Evolutionary conservation across 2,797 vertebrate genomes (phyloP).

Genomic region (Tiaroga cobitis): DNA sequence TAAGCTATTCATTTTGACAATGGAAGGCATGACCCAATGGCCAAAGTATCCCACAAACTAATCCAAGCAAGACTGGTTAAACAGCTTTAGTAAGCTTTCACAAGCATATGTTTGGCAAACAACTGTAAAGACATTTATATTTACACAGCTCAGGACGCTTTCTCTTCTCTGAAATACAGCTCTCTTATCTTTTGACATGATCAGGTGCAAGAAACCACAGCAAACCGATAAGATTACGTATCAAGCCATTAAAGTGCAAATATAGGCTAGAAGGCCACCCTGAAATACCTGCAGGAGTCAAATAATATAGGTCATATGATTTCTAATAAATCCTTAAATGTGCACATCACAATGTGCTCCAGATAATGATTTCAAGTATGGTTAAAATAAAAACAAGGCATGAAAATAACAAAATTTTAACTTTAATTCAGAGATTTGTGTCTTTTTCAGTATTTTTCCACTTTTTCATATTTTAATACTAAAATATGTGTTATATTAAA

Average conservation of each 20-base stretch:
- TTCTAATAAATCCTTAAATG: neutral
- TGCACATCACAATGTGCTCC: neutral
- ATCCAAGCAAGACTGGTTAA: slow-evolving; percentile 20
- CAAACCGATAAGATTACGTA: neutral
- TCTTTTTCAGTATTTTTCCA: neutral
- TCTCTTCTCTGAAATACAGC: neutral
- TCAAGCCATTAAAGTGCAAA: neutral
- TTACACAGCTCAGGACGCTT: neutral
- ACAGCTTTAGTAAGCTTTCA: slow-evolving; percentile 18
- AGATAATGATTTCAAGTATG: neutral
- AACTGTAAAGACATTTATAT: slow-evolving; percentile 1
- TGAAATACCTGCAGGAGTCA: neutral
- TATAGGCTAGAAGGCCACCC: neutral
- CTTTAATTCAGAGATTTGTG: neutral
- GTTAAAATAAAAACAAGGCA: neutral
- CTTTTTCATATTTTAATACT: no score
- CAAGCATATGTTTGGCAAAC: slow-evolving; percentile 28
- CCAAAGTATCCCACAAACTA: slow-evolving; percentile 23
- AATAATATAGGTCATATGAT: neutral
- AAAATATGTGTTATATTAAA: neutral
- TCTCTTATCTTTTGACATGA: slow-evolving; percentile 5
- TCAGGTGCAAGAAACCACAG: neutral
- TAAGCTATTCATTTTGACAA: slow-evolving; percentile 30
- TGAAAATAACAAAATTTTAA: neutral
- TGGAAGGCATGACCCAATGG: slow-evolving; percentile 25